Conservation (phyloP, 1,140 invertebrate genomes). For the Camponotus floridanus region DNA sequence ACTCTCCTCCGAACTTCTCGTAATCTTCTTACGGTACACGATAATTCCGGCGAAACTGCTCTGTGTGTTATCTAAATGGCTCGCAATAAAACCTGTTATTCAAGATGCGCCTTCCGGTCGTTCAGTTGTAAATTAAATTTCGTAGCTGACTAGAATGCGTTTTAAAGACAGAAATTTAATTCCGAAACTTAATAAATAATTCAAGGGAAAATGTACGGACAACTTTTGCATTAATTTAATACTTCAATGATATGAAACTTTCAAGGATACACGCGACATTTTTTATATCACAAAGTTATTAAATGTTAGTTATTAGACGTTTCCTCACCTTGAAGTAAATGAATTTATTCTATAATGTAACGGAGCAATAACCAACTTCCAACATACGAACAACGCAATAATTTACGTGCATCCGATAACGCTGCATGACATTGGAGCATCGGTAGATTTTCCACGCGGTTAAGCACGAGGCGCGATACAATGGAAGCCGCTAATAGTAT, state of each 20-base stretch:
- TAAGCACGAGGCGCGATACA: slow-evolving; percentile 51
- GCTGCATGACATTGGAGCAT: slow-evolving; percentile 47
- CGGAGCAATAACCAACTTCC: too few species aligned
- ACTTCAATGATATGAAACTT: background rate
- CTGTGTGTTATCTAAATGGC: background rate
- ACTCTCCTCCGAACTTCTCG: background rate
- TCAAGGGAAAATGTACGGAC: background rate
- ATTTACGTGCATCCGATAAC: slow-evolving; percentile 56
- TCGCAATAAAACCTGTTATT: background rate
- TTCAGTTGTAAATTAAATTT: background rate
- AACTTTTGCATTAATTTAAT: slow-evolving; percentile 3
- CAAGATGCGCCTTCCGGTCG: background rate
- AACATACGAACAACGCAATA: slow-evolving; percentile 28
- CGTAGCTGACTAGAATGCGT: background rate
- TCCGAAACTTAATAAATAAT: background rate
- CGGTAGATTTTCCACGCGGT: slow-evolving; percentile 55
- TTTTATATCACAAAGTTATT: too few species aligned
- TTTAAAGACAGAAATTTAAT: background rate
- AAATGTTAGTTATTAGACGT: background rate
- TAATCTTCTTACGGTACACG: background rate
- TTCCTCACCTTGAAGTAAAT: background rate
- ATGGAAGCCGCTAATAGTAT: slow-evolving; percentile 42
- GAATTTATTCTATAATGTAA: slow-evolving; percentile 14
- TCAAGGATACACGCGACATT: background rate
- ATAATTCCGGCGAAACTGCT: background rate